A percentile compares a stretch with the other conserved stretches of the same genome.
phyloP scores from a whole-genome alignment of 2,888 invertebrate genomes.

The Rhodophaea formosa region DNA sequence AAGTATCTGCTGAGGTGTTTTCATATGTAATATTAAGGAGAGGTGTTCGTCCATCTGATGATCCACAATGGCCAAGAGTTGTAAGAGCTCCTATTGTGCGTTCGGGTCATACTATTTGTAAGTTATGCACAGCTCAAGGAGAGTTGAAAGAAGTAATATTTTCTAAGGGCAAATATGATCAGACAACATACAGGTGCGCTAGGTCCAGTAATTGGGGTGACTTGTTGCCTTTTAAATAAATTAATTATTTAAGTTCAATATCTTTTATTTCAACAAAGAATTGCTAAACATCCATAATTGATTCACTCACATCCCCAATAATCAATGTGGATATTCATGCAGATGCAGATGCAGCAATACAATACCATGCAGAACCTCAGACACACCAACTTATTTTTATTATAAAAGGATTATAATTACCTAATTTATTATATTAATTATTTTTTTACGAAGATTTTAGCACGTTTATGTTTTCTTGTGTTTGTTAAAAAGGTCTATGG shows the following conservation, averaged over 20 bases:
- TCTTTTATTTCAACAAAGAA: background rate
- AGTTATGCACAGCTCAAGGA: constrained; percentile 88
- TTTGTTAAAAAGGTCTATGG: too few species aligned
- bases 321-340: too few species aligned
- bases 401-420: too few species aligned
- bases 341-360: too few species aligned
- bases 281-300: too few species aligned
- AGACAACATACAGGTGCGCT: constrained; percentile 88
- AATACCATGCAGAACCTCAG: too few species aligned
- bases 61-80: constrained; percentile 89
- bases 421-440: too few species aligned
- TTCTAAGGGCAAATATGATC: constrained; percentile 87
- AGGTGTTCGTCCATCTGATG: constrained; percentile 78
- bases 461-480: too few species aligned
- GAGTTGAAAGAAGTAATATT: constrained; percentile 88
- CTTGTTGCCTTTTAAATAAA: constrained; percentile 84
- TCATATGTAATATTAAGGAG: constrained; percentile 92
- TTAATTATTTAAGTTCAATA: background rate
- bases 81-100: constrained; percentile 86
- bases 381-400: too few species aligned
- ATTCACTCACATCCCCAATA: too few species aligned
- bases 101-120: constrained; percentile 88
- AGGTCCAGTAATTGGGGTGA: constrained; percentile 90
- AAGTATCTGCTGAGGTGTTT: constrained; percentile 81
- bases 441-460: too few species aligned